These are phyloP conservation scores for Sebastes paucispinis DNA, from an alignment of 2,797 vertebrate genomes.

Conservation along the genomic window DNA sequence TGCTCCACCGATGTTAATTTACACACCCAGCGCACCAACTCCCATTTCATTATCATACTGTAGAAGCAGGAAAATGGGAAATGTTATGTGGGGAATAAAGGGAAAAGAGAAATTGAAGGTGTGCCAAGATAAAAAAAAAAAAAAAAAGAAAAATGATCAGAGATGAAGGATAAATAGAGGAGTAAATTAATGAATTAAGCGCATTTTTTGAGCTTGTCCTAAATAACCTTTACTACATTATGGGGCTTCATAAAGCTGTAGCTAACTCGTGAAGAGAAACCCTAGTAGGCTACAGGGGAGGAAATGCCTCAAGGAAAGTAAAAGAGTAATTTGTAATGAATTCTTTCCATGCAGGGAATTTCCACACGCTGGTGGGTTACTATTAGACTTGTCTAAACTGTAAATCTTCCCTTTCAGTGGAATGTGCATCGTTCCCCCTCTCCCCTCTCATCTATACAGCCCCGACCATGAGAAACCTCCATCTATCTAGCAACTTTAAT, in stretches of 20 bases:
- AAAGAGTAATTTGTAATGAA: conserved; percentile 35
- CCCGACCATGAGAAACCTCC: not conserved
- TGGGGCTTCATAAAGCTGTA: not conserved
- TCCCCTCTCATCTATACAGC: conserved; percentile 4
- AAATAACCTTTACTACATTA: not conserved
- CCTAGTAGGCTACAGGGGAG: not conserved
- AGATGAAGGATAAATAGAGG: not conserved
- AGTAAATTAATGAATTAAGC: not conserved
- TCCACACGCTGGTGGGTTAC: conserved; percentile 45
- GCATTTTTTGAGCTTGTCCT: not conserved
- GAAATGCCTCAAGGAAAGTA: conserved; percentile 32
- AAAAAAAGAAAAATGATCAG: too few relatives aligned
- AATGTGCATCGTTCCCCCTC: conserved; percentile 17
- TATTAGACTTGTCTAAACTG: conserved; percentile 54
- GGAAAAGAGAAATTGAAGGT: not conserved
- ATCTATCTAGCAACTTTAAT: conserved; percentile 22
- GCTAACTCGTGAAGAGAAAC: not conserved
- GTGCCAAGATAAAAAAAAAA: not conserved
- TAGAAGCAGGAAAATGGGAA: not conserved
- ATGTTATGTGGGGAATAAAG: not conserved
- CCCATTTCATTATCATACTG: not conserved
- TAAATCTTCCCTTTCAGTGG: conserved; percentile 39
- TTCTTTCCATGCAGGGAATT: conserved; percentile 69
- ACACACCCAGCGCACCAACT: not conserved
- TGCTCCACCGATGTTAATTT: not conserved